Conservation (phyloP, 37 sponge, comb jelly and placozoan species). For the Cladorhizidae sp. region DNA sequence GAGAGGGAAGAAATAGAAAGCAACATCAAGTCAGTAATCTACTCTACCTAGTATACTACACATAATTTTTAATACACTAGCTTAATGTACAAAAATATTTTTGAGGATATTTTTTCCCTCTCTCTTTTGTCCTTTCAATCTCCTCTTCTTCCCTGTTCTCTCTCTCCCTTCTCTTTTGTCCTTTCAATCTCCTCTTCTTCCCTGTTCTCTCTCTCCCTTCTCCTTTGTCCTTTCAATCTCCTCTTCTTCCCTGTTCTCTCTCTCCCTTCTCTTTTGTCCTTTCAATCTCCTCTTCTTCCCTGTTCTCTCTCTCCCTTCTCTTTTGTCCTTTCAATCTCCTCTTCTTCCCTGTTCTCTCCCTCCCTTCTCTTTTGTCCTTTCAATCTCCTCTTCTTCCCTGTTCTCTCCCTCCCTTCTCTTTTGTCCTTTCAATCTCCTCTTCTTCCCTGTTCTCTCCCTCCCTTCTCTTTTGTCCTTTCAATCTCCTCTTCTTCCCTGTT, state of each 20-base stretch:
- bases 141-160: background rate
- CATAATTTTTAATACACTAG: no score
- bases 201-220: background rate
- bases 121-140: no score
- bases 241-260: no score
- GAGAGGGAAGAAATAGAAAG: slow-evolving; percentile 48
- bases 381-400: background rate
- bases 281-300: background rate
- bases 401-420: background rate
- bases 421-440: background rate
- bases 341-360: no score
- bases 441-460: background rate
- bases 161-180: background rate
- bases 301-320: background rate
- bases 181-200: background rate
- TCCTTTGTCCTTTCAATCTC: background rate
- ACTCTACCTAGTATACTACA: background rate
- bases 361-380: background rate
- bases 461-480: background rate
- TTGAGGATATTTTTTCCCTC: no score
- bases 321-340: background rate
- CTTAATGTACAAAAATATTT: no score
- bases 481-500: background rate
- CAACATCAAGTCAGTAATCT: slow-evolving; percentile 32
- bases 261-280: background rate